Conservation (phyloP, 2,113 vertebrate genomes). For the Delphinapterus leucas region DNA sequence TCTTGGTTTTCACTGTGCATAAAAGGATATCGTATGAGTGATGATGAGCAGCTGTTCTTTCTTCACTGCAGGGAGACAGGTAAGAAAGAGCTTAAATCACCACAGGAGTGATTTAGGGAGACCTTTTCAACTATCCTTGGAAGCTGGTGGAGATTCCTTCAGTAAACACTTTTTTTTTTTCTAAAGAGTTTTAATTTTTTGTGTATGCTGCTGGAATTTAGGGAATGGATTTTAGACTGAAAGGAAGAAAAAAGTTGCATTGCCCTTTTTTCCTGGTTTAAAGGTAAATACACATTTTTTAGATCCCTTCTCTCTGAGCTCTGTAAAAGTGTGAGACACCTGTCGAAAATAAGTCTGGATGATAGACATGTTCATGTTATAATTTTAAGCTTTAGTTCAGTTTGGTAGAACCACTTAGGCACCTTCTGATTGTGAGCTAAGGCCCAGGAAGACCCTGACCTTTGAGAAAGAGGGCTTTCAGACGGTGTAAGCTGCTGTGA, state of each 20-base stretch:
- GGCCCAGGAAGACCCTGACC: neutral
- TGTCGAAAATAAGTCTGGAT: neutral
- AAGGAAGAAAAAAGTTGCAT: neutral
- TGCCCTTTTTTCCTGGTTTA: neutral
- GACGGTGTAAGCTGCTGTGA: neutral
- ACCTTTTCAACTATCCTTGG: neutral
- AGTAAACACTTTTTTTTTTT: neutral
- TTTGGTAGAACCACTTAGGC: neutral
- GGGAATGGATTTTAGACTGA: neutral
- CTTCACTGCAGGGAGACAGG: neutral
- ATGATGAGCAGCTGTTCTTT: conserved; percentile 48
- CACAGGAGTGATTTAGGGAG: conserved; percentile 9
- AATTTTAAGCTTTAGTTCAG: neutral
- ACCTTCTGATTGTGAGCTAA: neutral
- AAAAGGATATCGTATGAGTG: conserved; percentile 8
- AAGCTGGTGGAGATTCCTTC: neutral
- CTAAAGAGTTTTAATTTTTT: neutral
- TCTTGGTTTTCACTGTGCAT: conserved; percentile 21
- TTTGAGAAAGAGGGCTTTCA: neutral
- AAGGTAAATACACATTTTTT: neutral
- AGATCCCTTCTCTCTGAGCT: neutral
- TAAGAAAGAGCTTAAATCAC: conserved; percentile 23
- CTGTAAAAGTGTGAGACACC: neutral
- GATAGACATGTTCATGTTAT: neutral
- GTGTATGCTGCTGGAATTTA: neutral